Evolutionary conservation across 2,888 invertebrate species (phyloP).

Genomic region (Quadroppia sp.): DNA sequence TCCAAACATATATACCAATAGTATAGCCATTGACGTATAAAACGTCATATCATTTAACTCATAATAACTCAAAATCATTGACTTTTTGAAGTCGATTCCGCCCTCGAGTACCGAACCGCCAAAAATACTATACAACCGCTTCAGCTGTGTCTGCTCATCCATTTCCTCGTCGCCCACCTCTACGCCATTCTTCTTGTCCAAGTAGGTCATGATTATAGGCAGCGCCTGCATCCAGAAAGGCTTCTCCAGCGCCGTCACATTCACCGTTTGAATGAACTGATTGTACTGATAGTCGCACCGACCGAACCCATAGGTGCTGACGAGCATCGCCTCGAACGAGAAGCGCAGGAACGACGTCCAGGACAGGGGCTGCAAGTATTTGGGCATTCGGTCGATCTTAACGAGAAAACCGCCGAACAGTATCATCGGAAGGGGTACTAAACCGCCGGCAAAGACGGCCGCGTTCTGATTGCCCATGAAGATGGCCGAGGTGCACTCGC

Average conservation of each 20-base stretch:
- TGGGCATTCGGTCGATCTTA: conserved; percentile 35
- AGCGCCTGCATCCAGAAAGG: conserved; percentile 30
- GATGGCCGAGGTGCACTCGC: conserved; percentile 20
- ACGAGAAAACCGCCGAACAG: conserved; percentile 39
- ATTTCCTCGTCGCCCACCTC: not conserved
- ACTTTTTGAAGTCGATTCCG: not conserved
- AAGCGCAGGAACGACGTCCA: conserved; percentile 40
- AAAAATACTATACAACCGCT: conserved; percentile 9
- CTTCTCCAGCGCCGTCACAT: conserved; percentile 24
- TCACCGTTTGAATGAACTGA: not conserved
- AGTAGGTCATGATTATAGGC: conserved; percentile 13
- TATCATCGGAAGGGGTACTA: conserved; percentile 35
- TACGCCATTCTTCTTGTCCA: not conserved
- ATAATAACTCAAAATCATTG: conserved; percentile 29
- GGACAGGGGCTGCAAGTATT: conserved; percentile 22
- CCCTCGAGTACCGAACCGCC: not conserved
- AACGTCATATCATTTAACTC: conserved; percentile 14
- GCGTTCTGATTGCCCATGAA: conserved; percentile 35
- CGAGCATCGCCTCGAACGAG: conserved; percentile 35
- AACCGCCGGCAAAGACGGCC: conserved; percentile 31
- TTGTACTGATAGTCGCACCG: conserved; percentile 26
- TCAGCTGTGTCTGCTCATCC: not conserved
- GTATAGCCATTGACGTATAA: not conserved
- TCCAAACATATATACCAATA: conserved; percentile 20
- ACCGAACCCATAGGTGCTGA: conserved; percentile 30